Evolutionary conservation across 1,140 invertebrate species (phyloP).

Genomic region (Drosophila rhopaloa): DNA sequence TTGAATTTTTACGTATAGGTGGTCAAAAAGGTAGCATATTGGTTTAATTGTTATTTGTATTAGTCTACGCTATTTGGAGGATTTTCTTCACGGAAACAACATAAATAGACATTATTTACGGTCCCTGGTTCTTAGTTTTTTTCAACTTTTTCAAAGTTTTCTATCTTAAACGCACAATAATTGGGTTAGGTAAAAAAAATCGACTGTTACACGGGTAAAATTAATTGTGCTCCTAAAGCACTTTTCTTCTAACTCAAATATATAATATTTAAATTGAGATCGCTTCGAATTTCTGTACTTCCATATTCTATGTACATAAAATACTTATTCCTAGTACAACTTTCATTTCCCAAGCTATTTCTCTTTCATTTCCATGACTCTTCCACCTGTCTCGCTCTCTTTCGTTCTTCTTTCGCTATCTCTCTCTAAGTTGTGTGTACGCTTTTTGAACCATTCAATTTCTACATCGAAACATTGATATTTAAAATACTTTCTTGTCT

Average conservation of each 20-base stretch:
- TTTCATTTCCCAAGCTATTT: neutral
- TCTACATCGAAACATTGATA: conserved; percentile 40
- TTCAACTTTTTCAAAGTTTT: conserved; percentile 42
- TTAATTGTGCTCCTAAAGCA: conserved; percentile 1
- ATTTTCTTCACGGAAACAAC: neutral
- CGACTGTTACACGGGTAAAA: neutral
- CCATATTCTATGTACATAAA: conserved; percentile 38
- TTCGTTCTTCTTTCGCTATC: conserved; percentile 8
- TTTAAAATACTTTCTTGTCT: conserved; percentile 50
- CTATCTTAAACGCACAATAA: conserved; percentile 22
- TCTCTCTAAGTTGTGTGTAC: conserved; percentile 26
- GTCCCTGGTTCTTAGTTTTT: conserved; percentile 8
- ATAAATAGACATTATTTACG: neutral
- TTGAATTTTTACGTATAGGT: conserved; percentile 2
- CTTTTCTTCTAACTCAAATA: conserved; percentile 35
- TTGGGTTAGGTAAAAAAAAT: conserved; percentile 40
- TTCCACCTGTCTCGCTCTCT: neutral
- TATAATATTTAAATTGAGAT: conserved; percentile 51
- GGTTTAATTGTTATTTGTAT: neutral
- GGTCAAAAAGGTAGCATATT: neutral
- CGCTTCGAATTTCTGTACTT: conserved; percentile 23
- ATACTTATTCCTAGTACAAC: conserved; percentile 24
- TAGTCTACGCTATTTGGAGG: neutral
- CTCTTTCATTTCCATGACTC: neutral
- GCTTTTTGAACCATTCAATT: conserved; percentile 36